Evolutionary conservation across 2,888 invertebrate genomes (phyloP).

Genomic region (Ochropacha duplaris): DNA sequence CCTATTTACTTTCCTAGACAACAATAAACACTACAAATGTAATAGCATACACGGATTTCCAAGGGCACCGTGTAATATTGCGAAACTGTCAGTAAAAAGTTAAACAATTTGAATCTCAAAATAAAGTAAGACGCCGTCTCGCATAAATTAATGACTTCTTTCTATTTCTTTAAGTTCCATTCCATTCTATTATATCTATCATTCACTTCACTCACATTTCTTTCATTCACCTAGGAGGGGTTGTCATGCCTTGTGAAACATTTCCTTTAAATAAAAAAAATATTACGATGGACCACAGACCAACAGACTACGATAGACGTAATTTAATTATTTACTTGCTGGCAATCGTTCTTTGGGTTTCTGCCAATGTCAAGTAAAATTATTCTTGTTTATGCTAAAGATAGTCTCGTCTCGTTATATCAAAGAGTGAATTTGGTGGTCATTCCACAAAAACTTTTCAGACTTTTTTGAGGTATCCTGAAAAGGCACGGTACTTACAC

Average conservation of each 20-base stretch:
- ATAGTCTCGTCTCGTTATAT: too few relatives aligned
- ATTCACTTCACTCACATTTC: conserved; percentile 20
- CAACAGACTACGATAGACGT: too few relatives aligned
- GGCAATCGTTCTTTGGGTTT: too few relatives aligned
- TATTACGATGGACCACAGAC: too few relatives aligned
- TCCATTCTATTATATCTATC: conserved; percentile 19
- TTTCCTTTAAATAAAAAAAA: too few relatives aligned
- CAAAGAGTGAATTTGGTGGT: too few relatives aligned
- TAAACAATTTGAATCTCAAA: conserved; percentile 74
- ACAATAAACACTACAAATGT: conserved; percentile 37
- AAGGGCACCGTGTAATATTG: conserved; percentile 61
- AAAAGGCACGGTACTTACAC: too few relatives aligned
- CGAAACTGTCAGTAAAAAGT: conserved; percentile 61
- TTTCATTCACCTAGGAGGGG: conserved; percentile 60
- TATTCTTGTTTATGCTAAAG: too few relatives aligned
- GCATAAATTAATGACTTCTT: conserved; percentile 76
- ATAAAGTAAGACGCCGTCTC: conserved; percentile 79
- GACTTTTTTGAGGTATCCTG: too few relatives aligned
- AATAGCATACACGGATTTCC: conserved; percentile 45
- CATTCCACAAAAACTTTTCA: too few relatives aligned
- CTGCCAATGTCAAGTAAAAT: too few relatives aligned
- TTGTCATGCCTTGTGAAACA: conserved; percentile 38
- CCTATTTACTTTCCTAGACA: conserved; percentile 44
- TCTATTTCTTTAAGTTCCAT: conserved; percentile 69
- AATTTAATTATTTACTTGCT: too few relatives aligned